Conservation (phyloP, 2,888 invertebrate species). For the Halictus ligatus region DNA sequence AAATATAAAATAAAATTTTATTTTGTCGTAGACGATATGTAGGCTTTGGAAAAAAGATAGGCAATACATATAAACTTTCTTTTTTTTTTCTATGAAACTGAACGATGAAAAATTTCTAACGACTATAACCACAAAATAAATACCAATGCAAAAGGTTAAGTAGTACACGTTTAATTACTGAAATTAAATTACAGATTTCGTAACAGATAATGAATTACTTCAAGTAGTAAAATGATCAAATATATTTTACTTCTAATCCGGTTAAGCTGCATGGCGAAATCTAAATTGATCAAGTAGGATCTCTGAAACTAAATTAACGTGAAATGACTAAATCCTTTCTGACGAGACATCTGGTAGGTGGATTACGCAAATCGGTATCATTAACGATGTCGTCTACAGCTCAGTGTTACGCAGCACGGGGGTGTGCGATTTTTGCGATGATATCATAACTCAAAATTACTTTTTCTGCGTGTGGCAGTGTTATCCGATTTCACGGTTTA, state of each 20-base stretch:
- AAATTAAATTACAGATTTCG: neutral
- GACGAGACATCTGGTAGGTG: slow-evolving; percentile 33
- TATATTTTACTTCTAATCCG: neutral
- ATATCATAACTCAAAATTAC: slow-evolving; percentile 60
- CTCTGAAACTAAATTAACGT: slow-evolving; percentile 15
- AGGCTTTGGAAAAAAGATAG: no score
- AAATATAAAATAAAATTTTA: no score
- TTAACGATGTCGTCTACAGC: slow-evolving; percentile 53
- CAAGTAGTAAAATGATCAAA: neutral
- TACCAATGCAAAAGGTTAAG: neutral
- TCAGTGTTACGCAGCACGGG: neutral
- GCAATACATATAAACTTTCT: no score
- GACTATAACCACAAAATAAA: no score
- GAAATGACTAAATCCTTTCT: neutral
- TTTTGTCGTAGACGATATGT: no score
- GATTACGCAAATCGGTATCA: slow-evolving; percentile 48
- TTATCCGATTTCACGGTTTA: neutral
- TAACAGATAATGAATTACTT: neutral
- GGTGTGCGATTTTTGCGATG: slow-evolving; percentile 53
- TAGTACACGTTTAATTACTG: neutral
- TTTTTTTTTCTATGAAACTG: no score
- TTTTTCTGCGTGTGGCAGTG: slow-evolving; percentile 16
- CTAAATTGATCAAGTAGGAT: neutral
- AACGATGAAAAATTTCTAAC: no score
- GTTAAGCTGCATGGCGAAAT: neutral